These are phyloP conservation scores for Cyprinodon tularosa DNA, from an alignment of 2,113 vertebrate species.

Conservation along the genomic window DNA sequence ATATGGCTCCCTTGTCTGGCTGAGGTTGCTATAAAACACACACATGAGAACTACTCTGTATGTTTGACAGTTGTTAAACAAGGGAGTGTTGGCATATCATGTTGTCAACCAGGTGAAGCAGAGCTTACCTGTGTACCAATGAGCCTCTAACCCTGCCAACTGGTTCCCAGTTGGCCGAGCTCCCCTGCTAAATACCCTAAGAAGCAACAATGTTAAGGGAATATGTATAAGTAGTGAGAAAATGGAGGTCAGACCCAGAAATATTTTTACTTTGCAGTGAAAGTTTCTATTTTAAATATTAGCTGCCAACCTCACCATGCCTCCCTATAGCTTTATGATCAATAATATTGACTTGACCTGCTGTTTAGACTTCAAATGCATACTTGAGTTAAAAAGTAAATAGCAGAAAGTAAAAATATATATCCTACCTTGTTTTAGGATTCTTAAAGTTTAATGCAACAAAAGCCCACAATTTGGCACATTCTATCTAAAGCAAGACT, in stretches of 20 bases:
- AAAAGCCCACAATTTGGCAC: not conserved
- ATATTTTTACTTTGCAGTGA: conserved; percentile 1
- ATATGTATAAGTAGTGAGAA: conserved; percentile 1
- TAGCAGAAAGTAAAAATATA: not conserved
- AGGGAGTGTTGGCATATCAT: conserved; percentile 38
- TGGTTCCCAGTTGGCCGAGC: conserved; percentile 34
- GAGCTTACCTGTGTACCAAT: conserved; percentile 84
- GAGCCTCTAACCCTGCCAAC: conserved; percentile 60
- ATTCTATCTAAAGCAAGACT: not conserved
- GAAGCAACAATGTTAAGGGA: conserved; percentile 42
- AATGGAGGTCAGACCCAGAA: conserved; percentile 6
- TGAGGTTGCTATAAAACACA: conserved; percentile 8
- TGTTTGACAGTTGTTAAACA: conserved; percentile 54
- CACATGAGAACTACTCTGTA: conserved; percentile 6
- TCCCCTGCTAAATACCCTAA: conserved; percentile 41
- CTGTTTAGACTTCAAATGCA: not conserved
- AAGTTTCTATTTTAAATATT: not conserved
- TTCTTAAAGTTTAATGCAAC: not conserved
- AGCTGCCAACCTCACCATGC: not conserved
- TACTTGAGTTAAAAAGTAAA: not conserved
- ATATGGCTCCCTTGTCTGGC: conserved; percentile 21
- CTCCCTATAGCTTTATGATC: not conserved
- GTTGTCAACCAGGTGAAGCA: conserved; percentile 54
- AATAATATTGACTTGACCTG: not conserved
- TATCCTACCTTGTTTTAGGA: not conserved